A percentile compares a stretch with the other conserved stretches of the same genome.
phyloP scores from a whole-genome alignment of 2,888 invertebrate species.

The Oligia fasciuncula region DNA sequence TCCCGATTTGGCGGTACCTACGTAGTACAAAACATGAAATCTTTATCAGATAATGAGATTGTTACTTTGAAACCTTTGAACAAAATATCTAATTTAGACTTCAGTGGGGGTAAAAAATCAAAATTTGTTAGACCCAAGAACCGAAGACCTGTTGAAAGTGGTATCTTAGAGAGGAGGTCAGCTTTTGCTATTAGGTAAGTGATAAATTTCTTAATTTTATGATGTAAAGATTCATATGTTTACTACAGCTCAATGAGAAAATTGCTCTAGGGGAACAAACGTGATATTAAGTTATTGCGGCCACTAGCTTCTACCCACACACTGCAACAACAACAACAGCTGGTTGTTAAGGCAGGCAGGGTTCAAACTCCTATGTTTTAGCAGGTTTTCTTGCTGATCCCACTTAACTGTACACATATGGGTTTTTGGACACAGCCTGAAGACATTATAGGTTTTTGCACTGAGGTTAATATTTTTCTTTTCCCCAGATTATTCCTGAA shows the following conservation, averaged over 20 bases:
- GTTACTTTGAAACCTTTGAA: conserved; percentile 96
- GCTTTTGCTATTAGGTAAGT: conserved; percentile 94
- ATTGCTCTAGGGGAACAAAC: too few relatives aligned
- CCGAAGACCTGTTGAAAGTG: conserved; percentile 92
- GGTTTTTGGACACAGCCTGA: neutral
- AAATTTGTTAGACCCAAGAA: conserved; percentile 92
- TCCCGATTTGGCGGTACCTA: conserved; percentile 98
- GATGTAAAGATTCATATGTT: too few relatives aligned
- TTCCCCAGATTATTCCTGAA: conserved; percentile 94
- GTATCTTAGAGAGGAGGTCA: conserved; percentile 93
- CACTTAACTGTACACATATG: neutral
- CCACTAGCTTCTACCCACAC: too few relatives aligned
- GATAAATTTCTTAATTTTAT: neutral
- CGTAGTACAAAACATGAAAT: conserved; percentile 97
- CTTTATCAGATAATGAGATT: conserved; percentile 96
- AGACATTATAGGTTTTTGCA: neutral
- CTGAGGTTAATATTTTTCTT: neutral
- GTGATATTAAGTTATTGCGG: neutral
- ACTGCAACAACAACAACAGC: too few relatives aligned
- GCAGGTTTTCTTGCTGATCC: neutral
- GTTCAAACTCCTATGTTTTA: neutral
- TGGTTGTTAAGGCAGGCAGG: neutral
- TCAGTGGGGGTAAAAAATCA: conserved; percentile 92
- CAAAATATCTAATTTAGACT: conserved; percentile 94
- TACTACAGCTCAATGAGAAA: neutral